Evolutionary conservation across 2,113 vertebrate species (phyloP).

Genomic region (Chloebia gouldiae): DNA sequence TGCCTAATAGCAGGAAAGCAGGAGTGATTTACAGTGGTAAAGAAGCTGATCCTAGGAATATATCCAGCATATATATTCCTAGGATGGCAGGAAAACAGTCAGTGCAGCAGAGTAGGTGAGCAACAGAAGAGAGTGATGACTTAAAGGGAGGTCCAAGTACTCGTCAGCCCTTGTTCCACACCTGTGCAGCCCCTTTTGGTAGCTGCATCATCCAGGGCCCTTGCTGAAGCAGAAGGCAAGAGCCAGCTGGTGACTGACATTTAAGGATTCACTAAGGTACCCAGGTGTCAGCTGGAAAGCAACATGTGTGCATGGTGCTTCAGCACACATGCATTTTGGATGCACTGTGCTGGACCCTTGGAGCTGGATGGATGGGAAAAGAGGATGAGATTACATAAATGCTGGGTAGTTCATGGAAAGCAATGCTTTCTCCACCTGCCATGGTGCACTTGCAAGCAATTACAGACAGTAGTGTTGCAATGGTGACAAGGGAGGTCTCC

Average conservation of each 20-base stretch:
- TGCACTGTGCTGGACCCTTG: background rate
- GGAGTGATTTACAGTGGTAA: background rate
- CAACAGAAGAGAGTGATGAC: background rate
- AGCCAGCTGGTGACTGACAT: background rate
- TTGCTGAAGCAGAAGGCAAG: background rate
- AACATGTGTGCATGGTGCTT: background rate
- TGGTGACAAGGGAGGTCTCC: background rate
- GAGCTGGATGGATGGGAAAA: background rate
- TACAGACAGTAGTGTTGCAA: background rate
- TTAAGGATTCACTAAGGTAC: background rate
- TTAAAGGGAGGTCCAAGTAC: background rate
- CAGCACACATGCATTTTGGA: background rate
- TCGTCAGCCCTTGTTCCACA: background rate
- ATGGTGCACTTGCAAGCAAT: background rate
- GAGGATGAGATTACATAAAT: background rate
- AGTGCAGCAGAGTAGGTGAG: background rate
- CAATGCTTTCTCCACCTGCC: background rate
- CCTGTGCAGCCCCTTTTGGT: background rate
- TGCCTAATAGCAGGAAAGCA: background rate
- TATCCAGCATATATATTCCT: background rate
- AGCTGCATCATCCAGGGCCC: background rate
- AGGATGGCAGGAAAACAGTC: background rate
- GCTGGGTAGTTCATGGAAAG: background rate
- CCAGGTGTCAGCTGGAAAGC: background rate
- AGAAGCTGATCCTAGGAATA: background rate